Base-by-base conservation (phyloP, 2,113 vertebrate genomes). In the Proteles cristata region DNA sequence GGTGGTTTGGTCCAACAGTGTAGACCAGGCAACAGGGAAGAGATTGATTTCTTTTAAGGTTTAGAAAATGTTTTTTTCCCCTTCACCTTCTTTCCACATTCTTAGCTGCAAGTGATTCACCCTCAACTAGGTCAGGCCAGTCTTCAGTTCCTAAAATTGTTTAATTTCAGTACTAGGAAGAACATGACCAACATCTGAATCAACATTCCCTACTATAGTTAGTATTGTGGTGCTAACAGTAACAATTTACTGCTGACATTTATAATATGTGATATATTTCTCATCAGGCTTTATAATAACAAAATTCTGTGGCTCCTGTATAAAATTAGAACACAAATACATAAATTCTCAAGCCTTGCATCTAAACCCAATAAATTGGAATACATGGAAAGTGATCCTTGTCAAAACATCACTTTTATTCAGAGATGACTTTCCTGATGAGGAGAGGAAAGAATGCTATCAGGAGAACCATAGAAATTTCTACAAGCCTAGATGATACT, bases 371-470 rank as follows among this genome's bases (percentile, higher is more conserved):
- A 45, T 74, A 85, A 88, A 90, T 39, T 45, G 25, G 43, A 63
- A 19, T 89, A 93, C 80, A 82, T 71, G n/a, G 73, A 87, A 86
- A 28, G 15, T 48, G 66, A 90, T 39, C 31, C 43, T 79, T 83
- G 15, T 61, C 33, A 69, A 93, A 77, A n/a, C 15, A 69, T 93
- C 35, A 58, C 9, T 48, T 71, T 25, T 45, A 90, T 82, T 79
- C 73, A 86, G 66, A 96, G 48, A 88, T 96, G 33, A 53, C 80
- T 95, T 95, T 96, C n/a, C 83, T 90, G 43, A 58, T 48, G 7
- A 6, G 39, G n/a, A 28, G 1, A 86, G 48, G 21, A 73, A 76
- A 69, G 15, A 89, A 50, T 66, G 26, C 39, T n/a, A 53, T 76
- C 43, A 84, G 21, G 86, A n/a, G 15, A 86, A 45, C 31, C 15